Percentiles rank a stretch among this genome's conserved stretches.
Evolutionary conservation across 2,797 vertebrate genomes (phyloP).

Genomic region (Anomalospiza imberbis): DNA sequence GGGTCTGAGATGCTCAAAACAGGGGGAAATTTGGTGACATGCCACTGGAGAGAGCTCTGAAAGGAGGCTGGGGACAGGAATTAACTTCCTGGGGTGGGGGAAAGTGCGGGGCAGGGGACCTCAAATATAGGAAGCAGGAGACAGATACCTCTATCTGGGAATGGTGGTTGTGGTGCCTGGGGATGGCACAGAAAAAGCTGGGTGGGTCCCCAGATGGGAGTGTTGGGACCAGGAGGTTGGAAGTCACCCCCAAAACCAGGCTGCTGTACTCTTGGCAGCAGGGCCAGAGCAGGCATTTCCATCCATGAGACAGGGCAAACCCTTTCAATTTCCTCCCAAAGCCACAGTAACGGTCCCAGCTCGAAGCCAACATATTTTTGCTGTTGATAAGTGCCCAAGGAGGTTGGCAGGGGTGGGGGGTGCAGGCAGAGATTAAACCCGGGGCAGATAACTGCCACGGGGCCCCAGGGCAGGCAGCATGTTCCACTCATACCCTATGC

Average conservation of each 20-base stretch:
- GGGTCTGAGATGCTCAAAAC: background rate
- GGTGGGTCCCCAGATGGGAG: background rate
- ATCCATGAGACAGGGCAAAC: background rate
- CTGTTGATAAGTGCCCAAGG: conserved; percentile 17
- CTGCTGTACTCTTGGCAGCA: background rate
- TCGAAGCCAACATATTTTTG: conserved; percentile 6
- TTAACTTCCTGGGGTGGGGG: background rate
- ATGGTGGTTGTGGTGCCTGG: background rate
- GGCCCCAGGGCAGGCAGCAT: background rate
- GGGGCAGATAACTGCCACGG: background rate
- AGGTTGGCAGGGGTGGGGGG: background rate
- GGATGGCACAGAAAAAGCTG: background rate
- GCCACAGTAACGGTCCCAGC: conserved; percentile 47
- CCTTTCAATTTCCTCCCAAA: conserved; percentile 1
- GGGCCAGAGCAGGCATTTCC: background rate
- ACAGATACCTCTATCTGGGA: background rate
- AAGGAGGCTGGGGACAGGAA: background rate
- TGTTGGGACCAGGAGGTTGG: background rate
- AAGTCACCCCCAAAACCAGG: background rate
- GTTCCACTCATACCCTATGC: background rate
- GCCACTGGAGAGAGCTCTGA: background rate
- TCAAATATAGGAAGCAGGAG: background rate
- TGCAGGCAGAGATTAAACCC: conserved; percentile 37
- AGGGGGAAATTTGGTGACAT: background rate
- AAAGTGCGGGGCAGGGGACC: background rate